phyloP scores from a whole-genome alignment of 2,797 vertebrate species.

The Carapus acus region DNA sequence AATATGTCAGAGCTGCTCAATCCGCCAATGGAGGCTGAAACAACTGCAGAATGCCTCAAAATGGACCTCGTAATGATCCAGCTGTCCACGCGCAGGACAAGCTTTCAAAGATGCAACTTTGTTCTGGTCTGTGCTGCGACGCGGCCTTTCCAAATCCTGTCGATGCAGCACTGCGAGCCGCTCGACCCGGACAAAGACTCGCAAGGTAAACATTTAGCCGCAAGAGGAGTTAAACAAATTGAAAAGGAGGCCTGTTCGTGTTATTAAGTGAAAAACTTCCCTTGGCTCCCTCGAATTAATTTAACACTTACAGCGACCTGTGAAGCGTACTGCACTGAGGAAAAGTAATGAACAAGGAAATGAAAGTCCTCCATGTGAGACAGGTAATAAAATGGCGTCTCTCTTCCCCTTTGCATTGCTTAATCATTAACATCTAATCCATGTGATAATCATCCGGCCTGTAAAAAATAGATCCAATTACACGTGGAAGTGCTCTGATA shows the following conservation, averaged over 20 bases:
- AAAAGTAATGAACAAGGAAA: constrained; percentile 53
- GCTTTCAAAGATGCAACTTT: constrained; percentile 9
- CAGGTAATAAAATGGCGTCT: constrained; percentile 49
- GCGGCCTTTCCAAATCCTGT: constrained; percentile 39
- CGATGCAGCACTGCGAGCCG: constrained; percentile 37
- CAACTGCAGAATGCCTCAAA: constrained; percentile 52
- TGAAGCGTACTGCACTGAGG: constrained; percentile 28
- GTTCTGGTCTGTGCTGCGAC: constrained; percentile 20
- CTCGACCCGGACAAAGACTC: constrained; percentile 34
- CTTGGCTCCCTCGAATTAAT: constrained; percentile 26
- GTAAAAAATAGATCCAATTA: constrained; percentile 55
- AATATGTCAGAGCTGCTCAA: constrained; percentile 65
- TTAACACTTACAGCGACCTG: constrained; percentile 25
- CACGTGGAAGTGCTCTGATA: constrained; percentile 40
- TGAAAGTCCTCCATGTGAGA: constrained; percentile 56
- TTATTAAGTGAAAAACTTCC: constrained; percentile 24
- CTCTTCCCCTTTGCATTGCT: constrained; percentile 39
- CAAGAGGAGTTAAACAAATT: constrained; percentile 11
- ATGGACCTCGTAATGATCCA: constrained; percentile 59
- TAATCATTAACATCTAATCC: constrained; percentile 68
- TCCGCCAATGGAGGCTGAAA: constrained; percentile 53
- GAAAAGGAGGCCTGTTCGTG: neutral
- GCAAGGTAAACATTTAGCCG: constrained; percentile 50
- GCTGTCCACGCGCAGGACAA: constrained; percentile 14
- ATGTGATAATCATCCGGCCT: constrained; percentile 53